Percentiles rank a stretch among this genome's conserved stretches.
phyloP scores from a whole-genome alignment of 2,888 invertebrate species.

The Polydrusus pterygomalis region DNA sequence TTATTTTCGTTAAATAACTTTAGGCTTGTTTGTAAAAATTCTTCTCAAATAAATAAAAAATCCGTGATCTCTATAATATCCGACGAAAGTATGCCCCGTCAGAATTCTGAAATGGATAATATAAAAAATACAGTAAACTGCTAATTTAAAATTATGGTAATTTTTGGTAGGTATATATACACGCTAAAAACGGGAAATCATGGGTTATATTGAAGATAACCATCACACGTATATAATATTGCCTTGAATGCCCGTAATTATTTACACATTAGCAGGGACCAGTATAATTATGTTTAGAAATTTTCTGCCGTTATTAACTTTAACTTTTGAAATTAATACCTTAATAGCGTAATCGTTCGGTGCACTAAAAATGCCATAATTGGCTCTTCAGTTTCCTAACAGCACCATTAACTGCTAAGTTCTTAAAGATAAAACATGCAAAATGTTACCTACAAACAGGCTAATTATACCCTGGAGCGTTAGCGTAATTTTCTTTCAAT shows the following conservation, averaged over 20 bases:
- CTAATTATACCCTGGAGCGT: slow-evolving; percentile 48
- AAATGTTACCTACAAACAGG: slow-evolving; percentile 51
- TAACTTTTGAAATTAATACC: slow-evolving; percentile 71
- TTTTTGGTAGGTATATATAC: slow-evolving; percentile 50
- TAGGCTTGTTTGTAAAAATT: too few relatives aligned
- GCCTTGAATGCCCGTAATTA: slow-evolving; percentile 70
- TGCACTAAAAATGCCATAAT: slow-evolving; percentile 60
- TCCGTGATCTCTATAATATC: too few relatives aligned
- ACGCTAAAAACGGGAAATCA: slow-evolving; percentile 49
- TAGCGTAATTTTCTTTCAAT: slow-evolving; percentile 53
- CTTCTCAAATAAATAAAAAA: too few relatives aligned
- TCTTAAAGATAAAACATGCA: slow-evolving; percentile 52
- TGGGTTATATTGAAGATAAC: slow-evolving; percentile 48
- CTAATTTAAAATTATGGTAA: slow-evolving; percentile 55
- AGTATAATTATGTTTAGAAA: slow-evolving; percentile 69
- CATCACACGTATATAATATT: slow-evolving; percentile 54
- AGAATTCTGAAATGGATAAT: slow-evolving; percentile 5
- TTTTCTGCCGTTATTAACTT: slow-evolving; percentile 69
- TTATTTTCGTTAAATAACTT: too few relatives aligned
- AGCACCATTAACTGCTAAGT: slow-evolving; percentile 52
- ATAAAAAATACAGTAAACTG: slow-evolving; percentile 40
- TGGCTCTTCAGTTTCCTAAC: slow-evolving; percentile 56
- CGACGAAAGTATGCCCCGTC: too few relatives aligned
- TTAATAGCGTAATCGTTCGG: slow-evolving; percentile 68
- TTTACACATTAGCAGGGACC: slow-evolving; percentile 72